These are phyloP conservation scores for Nannospalax galili DNA, from an alignment of 2,113 vertebrate species.

Conservation along the genomic window DNA sequence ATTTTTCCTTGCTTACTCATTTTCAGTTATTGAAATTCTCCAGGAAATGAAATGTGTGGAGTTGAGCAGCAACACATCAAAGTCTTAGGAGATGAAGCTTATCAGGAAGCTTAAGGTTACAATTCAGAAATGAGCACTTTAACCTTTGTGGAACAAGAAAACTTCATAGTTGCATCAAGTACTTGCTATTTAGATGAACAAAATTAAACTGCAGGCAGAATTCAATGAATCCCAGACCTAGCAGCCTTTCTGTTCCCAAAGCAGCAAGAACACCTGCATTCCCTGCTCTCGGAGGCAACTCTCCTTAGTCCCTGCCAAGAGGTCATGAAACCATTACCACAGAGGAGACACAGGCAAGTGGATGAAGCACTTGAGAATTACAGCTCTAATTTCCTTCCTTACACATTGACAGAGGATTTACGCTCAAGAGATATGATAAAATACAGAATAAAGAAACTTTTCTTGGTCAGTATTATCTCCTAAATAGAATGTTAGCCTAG, in stretches of 20 bases:
- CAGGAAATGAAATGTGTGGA: neutral
- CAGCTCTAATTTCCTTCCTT: neutral
- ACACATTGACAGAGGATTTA: neutral
- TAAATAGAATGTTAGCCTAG: neutral
- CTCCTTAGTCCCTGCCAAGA: neutral
- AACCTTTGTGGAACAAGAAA: neutral
- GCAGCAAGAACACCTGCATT: neutral
- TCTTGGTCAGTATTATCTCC: neutral
- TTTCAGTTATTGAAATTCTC: conserved; percentile 1
- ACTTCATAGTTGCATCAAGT: neutral
- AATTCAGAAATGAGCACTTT: neutral
- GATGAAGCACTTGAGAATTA: neutral
- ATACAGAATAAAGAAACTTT: neutral
- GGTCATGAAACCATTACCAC: neutral
- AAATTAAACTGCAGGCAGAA: conserved; percentile 1
- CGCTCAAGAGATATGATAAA: neutral
- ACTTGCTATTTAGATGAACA: neutral
- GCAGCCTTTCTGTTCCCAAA: neutral
- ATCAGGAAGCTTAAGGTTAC: neutral
- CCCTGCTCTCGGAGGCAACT: neutral
- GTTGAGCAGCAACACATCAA: neutral
- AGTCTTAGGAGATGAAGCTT: neutral
- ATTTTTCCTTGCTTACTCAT: neutral
- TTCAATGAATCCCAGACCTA: neutral
- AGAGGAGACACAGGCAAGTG: neutral